Evolutionary conservation across 2,113 vertebrate genomes (phyloP).

Genomic region (Chloebia gouldiae): DNA sequence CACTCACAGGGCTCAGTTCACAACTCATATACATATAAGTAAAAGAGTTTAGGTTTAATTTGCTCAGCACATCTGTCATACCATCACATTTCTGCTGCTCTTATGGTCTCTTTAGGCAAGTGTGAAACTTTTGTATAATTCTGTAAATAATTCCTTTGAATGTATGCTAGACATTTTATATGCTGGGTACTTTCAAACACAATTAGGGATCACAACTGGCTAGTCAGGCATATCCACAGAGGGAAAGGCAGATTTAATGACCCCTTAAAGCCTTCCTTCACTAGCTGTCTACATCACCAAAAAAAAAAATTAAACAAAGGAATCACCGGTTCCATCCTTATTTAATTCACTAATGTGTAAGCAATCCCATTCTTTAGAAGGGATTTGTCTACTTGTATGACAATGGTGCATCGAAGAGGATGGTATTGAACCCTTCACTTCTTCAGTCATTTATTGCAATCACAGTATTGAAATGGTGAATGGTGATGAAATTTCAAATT

Average conservation of each 20-base stretch:
- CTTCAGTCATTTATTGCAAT: background rate
- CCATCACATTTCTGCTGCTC: background rate
- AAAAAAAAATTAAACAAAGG: background rate
- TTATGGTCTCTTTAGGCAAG: background rate
- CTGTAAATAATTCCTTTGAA: background rate
- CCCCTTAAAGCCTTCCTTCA: background rate
- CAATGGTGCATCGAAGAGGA: background rate
- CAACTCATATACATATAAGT: background rate
- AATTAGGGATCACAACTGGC: background rate
- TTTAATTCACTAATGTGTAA: background rate
- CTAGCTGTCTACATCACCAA: background rate
- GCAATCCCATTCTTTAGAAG: background rate
- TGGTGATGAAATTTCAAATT: background rate
- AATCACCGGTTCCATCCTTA: rapidly evolving
- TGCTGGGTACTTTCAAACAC: background rate
- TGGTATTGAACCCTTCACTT: background rate
- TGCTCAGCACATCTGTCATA: background rate
- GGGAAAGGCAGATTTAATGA: background rate
- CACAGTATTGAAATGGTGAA: background rate
- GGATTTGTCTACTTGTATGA: background rate
- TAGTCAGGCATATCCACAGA: background rate
- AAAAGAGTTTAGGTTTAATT: background rate
- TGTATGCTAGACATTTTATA: background rate
- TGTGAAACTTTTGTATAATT: background rate
- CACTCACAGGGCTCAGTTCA: background rate